phyloP scores from a whole-genome alignment of 2,888 invertebrate species.

The Pachydiplax longipennis region DNA sequence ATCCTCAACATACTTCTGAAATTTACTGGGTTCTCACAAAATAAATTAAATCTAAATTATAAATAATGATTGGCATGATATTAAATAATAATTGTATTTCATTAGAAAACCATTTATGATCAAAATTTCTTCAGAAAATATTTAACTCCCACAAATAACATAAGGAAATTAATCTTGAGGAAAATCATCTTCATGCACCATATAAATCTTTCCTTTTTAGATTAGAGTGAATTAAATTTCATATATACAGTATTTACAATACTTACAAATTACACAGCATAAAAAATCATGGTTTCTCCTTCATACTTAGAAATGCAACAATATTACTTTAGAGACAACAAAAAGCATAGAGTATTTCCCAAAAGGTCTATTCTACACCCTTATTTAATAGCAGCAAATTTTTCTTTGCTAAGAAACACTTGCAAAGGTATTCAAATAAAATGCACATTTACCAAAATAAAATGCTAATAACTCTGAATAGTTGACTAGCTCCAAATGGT shows the following conservation, averaged over 20 bases:
- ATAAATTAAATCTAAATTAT: background rate
- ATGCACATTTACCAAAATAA: background rate
- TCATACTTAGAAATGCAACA: background rate
- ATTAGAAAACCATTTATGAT: background rate
- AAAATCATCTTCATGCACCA: too few species aligned
- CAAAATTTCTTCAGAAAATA: background rate
- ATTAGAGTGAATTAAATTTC: background rate
- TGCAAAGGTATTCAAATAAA: background rate
- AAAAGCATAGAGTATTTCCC: background rate
- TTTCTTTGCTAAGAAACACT: background rate
- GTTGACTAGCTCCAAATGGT: background rate
- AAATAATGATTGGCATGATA: background rate
- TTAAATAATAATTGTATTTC: background rate
- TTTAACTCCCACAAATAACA: background rate
- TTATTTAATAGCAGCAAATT: background rate
- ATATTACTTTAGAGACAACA: background rate
- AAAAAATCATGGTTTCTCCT: too few species aligned
- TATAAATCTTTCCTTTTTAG: background rate
- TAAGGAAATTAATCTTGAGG: background rate
- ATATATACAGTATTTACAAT: too few species aligned
- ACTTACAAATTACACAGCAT: too few species aligned
- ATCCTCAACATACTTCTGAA: too few species aligned
- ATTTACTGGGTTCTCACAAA: background rate
- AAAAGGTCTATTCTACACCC: slow-evolving; percentile 23
- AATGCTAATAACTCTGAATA: background rate